These are phyloP conservation scores for Anoncus sp. DNA, from an alignment of 2,888 invertebrate species.

Conservation along the genomic window DNA sequence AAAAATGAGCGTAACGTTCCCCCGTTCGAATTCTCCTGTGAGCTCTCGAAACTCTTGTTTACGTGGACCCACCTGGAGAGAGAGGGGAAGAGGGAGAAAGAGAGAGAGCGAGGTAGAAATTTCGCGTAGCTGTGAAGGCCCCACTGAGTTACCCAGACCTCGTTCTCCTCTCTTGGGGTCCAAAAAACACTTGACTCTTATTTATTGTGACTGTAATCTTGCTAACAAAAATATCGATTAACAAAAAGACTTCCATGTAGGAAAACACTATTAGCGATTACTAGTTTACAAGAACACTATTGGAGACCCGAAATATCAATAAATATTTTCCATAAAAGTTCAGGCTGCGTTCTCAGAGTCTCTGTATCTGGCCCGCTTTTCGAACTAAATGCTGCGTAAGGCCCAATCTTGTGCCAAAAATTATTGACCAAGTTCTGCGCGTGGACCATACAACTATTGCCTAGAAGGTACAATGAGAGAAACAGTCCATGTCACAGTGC, in stretches of 20 bases:
- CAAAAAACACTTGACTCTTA: slow-evolving; percentile 16
- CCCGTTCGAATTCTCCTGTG: slow-evolving; percentile 48
- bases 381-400: too few species aligned
- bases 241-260: background rate
- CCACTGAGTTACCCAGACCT: background rate
- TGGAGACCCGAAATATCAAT: background rate
- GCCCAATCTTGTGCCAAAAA: too few species aligned
- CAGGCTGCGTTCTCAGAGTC: too few species aligned
- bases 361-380: too few species aligned
- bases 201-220: slow-evolving; percentile 1
- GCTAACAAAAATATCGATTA: background rate
- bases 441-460: too few species aligned
- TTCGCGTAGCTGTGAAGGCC: background rate
- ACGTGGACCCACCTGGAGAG: slow-evolving; percentile 51
- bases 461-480: background rate
- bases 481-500: background rate
- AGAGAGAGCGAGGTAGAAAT: slow-evolving; percentile 24
- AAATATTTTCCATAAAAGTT: background rate
- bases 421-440: too few species aligned
- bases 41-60: slow-evolving; percentile 67
- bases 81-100: slow-evolving; percentile 7
- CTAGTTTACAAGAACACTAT: background rate
- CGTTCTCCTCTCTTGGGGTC: slow-evolving; percentile 8
- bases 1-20: slow-evolving; percentile 45
- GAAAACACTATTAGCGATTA: background rate